Evolutionary conservation across 2,797 vertebrate species (phyloP), one percentile per base, ranked within the genome.

Genomic region (Clarias fuscus): DNA sequence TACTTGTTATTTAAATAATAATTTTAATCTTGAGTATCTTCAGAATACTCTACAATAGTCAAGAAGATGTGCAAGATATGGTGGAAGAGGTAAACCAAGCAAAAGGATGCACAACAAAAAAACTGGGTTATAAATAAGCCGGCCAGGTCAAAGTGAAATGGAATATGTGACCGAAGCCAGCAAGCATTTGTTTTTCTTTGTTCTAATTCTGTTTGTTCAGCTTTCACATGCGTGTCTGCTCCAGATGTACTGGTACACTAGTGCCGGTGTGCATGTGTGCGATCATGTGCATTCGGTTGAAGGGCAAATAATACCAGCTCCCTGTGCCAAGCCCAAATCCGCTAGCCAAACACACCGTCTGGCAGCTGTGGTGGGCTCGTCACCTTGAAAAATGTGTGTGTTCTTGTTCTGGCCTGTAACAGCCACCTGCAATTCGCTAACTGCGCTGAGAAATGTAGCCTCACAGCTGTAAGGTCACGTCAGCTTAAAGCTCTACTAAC

Each of bases 381-480:
- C 88, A 90, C 89, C 89, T 92, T 92, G 86, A 89, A 85, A 89
- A 79, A 90, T 87, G 76, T 89, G 62, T 27, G 85, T 91, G 80
- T 48, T 13, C 33, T 48, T 75, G 37, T 37, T 62, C 77, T 13
- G 65, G 65, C 56, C 24, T 85, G 7, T 30, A 40, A 62, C 77
- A 85, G 65, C 53, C 27, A 27, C 22, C 76, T 71, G 67, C 53
- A 48, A 24, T 85, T 17, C 0, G 33, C 75, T 67, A 53, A 79
- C 62, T 70, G 76, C 33, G 17, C 76, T 76, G 56, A 65, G 37
- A 79, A 85, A 15, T 61, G 64, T 70, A 11, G 3, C 4, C 62
- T 71, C 56, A 62, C 58, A 59, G 8, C 76, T 71, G 53, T 24
- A 0, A 62, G 59, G 59, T 79, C 77, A 62, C 33, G 5, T 62